Evolutionary conservation across 1,140 invertebrate species (phyloP).

Genomic region (Galendromus occidentalis): DNA sequence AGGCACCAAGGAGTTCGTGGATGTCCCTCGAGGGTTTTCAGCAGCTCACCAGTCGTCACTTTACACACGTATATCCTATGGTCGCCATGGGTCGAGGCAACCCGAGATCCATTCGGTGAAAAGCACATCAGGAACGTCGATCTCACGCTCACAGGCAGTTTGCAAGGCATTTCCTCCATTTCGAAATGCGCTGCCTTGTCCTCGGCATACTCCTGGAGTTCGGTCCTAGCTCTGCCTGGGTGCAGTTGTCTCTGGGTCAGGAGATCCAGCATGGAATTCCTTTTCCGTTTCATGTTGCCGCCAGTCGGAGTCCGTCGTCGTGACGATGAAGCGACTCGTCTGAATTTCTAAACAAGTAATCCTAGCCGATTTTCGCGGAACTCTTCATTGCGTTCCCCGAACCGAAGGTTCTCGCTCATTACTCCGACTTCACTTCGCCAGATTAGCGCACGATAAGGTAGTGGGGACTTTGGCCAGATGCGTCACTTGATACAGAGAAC

Average conservation of each 20-base stretch:
- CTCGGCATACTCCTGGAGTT: constrained; percentile 13
- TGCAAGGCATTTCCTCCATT: constrained; percentile 29
- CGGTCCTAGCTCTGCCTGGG: not conserved
- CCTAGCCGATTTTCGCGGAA: too few species aligned
- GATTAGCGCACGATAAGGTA: too few species aligned
- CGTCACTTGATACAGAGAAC: too few species aligned
- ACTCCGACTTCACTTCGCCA: too few species aligned
- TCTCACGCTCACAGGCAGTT: constrained; percentile 46
- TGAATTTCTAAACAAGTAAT: too few species aligned
- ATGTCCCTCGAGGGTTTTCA: constrained; percentile 55
- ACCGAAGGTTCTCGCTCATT: too few species aligned
- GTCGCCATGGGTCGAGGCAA: constrained; percentile 75
- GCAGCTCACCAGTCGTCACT: constrained; percentile 49
- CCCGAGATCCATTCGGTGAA: constrained; percentile 61
- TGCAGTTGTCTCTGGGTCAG: not conserved
- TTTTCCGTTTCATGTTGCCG: not conserved
- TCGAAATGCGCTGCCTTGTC: constrained; percentile 17
- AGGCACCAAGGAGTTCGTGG: constrained; percentile 78
- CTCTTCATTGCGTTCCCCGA: too few species aligned
- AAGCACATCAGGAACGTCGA: constrained; percentile 67
- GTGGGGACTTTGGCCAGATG: too few species aligned
- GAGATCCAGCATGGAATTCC: not conserved
- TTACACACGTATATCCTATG: constrained; percentile 76
- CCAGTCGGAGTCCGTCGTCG: not conserved
- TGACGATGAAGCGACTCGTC: too few species aligned